Evolutionary conservation across 1,140 invertebrate genomes (phyloP), one percentile per base, ranked within the genome.

Genomic region (Triops longicaudatus): DNA sequence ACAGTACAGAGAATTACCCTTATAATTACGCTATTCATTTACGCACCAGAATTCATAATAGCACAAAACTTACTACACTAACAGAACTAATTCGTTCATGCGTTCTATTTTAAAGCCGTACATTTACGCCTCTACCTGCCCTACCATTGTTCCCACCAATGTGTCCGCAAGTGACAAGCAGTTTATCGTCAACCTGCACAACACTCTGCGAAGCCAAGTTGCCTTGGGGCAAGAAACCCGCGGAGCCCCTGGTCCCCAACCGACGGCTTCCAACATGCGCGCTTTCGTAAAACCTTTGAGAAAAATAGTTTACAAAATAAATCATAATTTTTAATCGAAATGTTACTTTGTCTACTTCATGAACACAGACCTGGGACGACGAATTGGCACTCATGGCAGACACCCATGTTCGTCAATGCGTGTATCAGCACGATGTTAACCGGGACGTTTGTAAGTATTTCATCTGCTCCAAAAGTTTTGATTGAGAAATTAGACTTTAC

Each of bases 171-270:
- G 31, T 7, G 75, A 76, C n/a, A 76, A 76, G 42, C 42, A 76
- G 1, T 26, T 63, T 0, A 78, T 75, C 28, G 73, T 78, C 14
- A 31, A 78, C 3, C 6, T 11, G 37, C 73, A 78, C 14, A 78
- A 78, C 27, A 41, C 22, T 26, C 27, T 42, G 22, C 31, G 77
- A 10, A 31, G 77, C 17, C 26, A 75, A 43, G 42, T 75, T 9
- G 77, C 77, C 7, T 50, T 50, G 73, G 77, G 77, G 1, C 22
- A 42, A 2, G 77, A 75, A 28, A 75, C 27, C 0, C 77, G 73
- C 14, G 77, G 77, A 12, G 41, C 31, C 37, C 77, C 77, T 31
- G 77, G 77, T 14, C 77, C 77, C 6, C 77, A 78, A 75, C 73
- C 73, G 22, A 11, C 77, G 0, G 77, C 77, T 1, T 44, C 73